Base-by-base conservation (phyloP, 2,888 invertebrate genomes). In the Melanotus villosus region DNA sequence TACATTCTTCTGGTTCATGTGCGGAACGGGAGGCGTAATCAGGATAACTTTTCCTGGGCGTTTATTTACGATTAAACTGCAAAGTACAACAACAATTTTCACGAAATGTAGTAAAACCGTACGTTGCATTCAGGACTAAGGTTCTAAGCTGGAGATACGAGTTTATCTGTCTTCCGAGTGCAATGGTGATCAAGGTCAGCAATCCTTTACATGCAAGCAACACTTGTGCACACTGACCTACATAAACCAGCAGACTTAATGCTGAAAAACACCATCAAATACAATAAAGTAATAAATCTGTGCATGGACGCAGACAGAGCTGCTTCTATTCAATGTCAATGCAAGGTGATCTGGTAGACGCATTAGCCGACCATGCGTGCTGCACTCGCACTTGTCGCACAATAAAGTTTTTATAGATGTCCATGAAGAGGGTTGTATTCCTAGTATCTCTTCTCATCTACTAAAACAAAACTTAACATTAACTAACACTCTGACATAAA, bases 301-400 rank as follows among this genome's bases (percentile, higher is more conserved):
- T 75, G 73, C 75, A 79, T 77, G 77, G 77, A 76, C 77, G 79
- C 80, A 81, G 80, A 81, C 80, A 79, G 73, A 73, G 76, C 72
- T 76, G 73, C 75, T 76, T 80, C 80, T 80, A 80, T 81, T 79
- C 83, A 83, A 82, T 83, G 83, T 82, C 82, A 82, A 76, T 75
- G 76, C 82, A 83, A 83, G 83, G 83, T 81, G 81, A 83, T 80
- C 83, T 78, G 77, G 81, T 81, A 78, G 77, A 80, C 77, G 74
- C 74, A 68, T 77, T 75, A 70, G 70, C 68, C 43, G 73, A 71
- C 72, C 69, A 59, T 73, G 74, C 74, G 74, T 72, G 71, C 62
- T 74, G 71, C 70, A 72, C 69, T 71, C 72, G 68, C 67, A 73
- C 50, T 64, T 23, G 36, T 45, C 18, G n/a, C 34, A 56, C 34